Evolutionary conservation across 2,888 invertebrate species (phyloP), one percentile per base, ranked within the genome.

Genomic region (Scaptodrosophila latifasciaeformis): DNA sequence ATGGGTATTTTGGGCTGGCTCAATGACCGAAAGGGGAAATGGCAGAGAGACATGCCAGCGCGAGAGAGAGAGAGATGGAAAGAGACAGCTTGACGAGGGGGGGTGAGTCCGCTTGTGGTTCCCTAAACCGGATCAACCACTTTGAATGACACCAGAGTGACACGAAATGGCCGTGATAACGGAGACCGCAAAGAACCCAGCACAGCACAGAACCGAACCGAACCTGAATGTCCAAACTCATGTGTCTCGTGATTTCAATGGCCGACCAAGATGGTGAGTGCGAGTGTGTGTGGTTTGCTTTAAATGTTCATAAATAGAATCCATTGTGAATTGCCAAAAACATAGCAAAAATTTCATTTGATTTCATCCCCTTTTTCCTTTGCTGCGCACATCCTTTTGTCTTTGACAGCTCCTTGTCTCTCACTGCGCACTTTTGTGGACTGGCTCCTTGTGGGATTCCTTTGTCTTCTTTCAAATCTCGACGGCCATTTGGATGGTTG

Each of bases 101-200:
- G n/a, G n/a, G n/a, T n/a, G n/a, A n/a, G n/a, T n/a, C 24, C 54
- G 45, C 37, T 46, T 30, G 49, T 54, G 53, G 59, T n/a, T 37
- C 46, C 55, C 39, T 49, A 74, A 74, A 74, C 77, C 75, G 75
- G 72, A 77, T 77, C 75, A 74, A 74, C 74, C 78, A 75, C 78
- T 75, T 65, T 53, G 59, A 54, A 44, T 52, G 43, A 42, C 21
- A 29, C 53, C 48, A 47, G 53, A 21, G 44, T 31, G 45, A 51
- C 50, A 49, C 29, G 47, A 50, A 63, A 70, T 65, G 67, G 70
- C 65, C 54, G 59, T 70, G 74, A 72, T 77, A 68, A 62, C 62
- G 68, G 43, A 49, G 54, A 61, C 66, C 58, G 47, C 60, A 66
- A 42, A 42, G 64, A 49, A 3, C 24, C 24, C 24, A 7, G 3